These are phyloP conservation scores for Bradypodion pumilum DNA, from an alignment of 2,797 vertebrate species.

Conservation along the genomic window DNA sequence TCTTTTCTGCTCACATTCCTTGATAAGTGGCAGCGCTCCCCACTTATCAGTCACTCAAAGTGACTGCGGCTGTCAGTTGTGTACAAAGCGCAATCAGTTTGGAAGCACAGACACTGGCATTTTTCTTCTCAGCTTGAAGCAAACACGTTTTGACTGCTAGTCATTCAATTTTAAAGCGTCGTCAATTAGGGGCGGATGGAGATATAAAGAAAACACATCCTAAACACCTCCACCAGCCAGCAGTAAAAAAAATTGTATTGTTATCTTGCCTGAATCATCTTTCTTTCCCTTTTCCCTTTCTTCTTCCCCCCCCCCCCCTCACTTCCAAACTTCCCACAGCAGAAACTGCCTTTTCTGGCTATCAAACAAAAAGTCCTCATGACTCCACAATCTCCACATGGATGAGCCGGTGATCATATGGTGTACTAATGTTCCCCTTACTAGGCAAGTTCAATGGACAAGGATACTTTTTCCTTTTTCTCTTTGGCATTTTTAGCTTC, in stretches of 20 bases:
- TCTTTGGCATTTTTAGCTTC: conserved; percentile 12
- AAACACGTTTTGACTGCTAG: conserved; percentile 85
- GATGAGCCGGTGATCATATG: conserved; percentile 43
- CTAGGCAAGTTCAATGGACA: conserved; percentile 36
- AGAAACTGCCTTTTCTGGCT: conserved; percentile 57
- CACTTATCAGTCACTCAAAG: conserved; percentile 86
- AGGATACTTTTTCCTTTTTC: conserved; percentile 22
- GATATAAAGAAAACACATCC: conserved; percentile 83
- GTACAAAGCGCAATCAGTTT: conserved; percentile 82
- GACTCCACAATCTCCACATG: conserved; percentile 48
- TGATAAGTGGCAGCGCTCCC: conserved; percentile 81
- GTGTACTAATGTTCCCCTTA: conserved; percentile 29
- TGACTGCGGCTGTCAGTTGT: conserved; percentile 83
- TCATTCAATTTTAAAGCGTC: conserved; percentile 86
- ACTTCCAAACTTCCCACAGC: conserved; percentile 58
- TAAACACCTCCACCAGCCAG: conserved; percentile 78
- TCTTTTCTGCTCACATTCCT: conserved; percentile 75
- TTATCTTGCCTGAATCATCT: conserved; percentile 68
- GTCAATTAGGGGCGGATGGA: conserved; percentile 83
- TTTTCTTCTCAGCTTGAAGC: conserved; percentile 85
- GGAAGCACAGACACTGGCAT: conserved; percentile 80
- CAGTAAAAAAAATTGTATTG: conserved; percentile 77
- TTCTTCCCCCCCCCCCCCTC: not conserved
- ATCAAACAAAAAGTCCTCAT: conserved; percentile 42
- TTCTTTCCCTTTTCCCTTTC: not conserved